Conservation (phyloP, 2,888 invertebrate genomes). For the Nemoura dubitans region DNA sequence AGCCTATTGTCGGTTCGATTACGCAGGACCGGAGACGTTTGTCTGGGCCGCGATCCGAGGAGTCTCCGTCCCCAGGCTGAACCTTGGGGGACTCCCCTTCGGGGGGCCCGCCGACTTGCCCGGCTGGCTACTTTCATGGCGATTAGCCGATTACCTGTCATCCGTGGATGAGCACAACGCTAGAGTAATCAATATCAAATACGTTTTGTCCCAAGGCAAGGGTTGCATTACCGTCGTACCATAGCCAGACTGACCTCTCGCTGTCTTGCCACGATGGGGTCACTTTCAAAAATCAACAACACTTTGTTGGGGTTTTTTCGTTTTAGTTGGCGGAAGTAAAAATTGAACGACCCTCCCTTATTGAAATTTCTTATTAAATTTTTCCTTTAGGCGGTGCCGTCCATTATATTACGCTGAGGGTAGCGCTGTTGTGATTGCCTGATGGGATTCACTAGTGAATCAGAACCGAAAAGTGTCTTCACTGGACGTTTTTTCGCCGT, state of each 20-base stretch:
- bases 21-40: not conserved
- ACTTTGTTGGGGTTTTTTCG: not conserved
- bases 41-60: not conserved
- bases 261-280: not conserved
- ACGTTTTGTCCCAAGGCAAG: not conserved
- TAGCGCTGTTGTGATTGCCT: not conserved
- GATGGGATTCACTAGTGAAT: constrained; percentile 7
- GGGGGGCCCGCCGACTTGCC: not conserved
- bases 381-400: not conserved
- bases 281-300: constrained; percentile 2
- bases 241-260: not conserved
- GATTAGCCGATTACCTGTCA: constrained; percentile 7
- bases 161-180: constrained; percentile 7
- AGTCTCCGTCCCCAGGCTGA: not conserved
- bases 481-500: not conserved
- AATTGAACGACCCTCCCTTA: constrained; percentile 12
- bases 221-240: not conserved
- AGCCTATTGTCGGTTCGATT: not conserved
- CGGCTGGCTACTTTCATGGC: not conserved
- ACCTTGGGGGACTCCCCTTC: not conserved
- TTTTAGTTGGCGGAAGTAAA: constrained; percentile 3
- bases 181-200: constrained; percentile 5
- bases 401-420: not conserved
- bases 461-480: constrained; percentile 12
- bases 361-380: not conserved